A percentile compares a stretch with the other conserved stretches of the same genome.
phyloP scores from a whole-genome alignment of 2,113 vertebrate species.

The Ornithorhynchus anatinus region DNA sequence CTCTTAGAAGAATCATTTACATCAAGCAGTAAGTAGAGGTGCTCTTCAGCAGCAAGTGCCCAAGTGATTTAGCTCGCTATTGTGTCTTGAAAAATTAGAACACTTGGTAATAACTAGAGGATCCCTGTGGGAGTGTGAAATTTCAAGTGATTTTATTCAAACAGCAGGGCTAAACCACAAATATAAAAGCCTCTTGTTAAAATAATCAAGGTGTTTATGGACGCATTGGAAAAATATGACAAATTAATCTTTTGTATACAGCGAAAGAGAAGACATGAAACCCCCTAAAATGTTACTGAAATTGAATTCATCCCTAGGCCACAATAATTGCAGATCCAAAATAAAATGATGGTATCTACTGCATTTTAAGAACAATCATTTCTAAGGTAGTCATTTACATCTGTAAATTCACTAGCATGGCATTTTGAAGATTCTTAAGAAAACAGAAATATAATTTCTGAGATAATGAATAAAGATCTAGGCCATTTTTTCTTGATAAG shows the following conservation, averaged over 20 bases:
- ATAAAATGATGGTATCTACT: neutral
- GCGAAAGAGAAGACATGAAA: neutral
- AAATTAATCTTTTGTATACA: slow-evolving; percentile 5
- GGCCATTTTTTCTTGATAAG: neutral
- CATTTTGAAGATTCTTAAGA: neutral
- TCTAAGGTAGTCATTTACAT: neutral
- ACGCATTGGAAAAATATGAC: neutral
- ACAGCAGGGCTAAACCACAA: neutral
- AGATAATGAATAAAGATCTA: neutral
- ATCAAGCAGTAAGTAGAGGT: slow-evolving; percentile 25
- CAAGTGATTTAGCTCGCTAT: slow-evolving; percentile 2
- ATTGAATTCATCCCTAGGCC: too few species aligned
- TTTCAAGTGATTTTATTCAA: slow-evolving; percentile 16
- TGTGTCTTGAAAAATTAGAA: neutral
- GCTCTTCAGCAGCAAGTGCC: slow-evolving; percentile 4
- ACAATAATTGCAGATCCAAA: too few species aligned
- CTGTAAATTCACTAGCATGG: neutral
- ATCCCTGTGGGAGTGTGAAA: neutral
- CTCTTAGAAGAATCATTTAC: slow-evolving; percentile 11
- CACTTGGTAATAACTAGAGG: neutral
- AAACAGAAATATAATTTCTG: neutral
- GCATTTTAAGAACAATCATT: neutral
- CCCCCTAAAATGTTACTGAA: neutral
- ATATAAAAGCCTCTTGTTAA: neutral
- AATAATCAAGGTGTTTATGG: neutral